Percentiles rank a stretch among this genome's conserved stretches.
Conservation (phyloP, 1,140 invertebrate species). For the Bombus consobrinus region DNA sequence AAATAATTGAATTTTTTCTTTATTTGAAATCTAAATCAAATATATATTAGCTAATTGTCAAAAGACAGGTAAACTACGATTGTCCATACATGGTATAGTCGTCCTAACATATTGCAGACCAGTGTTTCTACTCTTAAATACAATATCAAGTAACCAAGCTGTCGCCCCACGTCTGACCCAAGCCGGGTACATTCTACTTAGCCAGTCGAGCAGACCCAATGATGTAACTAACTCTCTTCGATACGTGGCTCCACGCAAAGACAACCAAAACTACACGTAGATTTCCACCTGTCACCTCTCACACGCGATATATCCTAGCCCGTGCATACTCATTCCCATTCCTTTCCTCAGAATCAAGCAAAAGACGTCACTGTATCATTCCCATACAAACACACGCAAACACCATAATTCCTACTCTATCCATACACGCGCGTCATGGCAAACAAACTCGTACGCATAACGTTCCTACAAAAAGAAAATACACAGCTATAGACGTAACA, state of each 20-base stretch:
- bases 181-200: neutral
- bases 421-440: too few species aligned
- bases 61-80: too few species aligned
- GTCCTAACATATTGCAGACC: neutral
- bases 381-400: neutral
- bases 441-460: conserved; percentile 1
- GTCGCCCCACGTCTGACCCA: neutral
- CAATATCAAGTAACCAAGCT: neutral
- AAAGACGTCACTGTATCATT: conserved; percentile 5
- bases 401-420: neutral
- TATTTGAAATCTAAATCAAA: too few species aligned
- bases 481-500: too few species aligned
- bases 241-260: neutral
- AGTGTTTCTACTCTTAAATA: neutral
- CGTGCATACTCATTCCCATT: neutral
- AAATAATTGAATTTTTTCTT: too few species aligned
- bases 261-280: neutral
- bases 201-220: neutral
- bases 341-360: neutral
- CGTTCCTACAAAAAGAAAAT: too few species aligned
- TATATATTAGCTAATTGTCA: too few species aligned
- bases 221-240: neutral
- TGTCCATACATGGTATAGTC: neutral
- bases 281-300: neutral
- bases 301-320: neutral